Evolutionary conservation across 2,888 invertebrate species (phyloP).

Genomic region (Catocala fraxini): DNA sequence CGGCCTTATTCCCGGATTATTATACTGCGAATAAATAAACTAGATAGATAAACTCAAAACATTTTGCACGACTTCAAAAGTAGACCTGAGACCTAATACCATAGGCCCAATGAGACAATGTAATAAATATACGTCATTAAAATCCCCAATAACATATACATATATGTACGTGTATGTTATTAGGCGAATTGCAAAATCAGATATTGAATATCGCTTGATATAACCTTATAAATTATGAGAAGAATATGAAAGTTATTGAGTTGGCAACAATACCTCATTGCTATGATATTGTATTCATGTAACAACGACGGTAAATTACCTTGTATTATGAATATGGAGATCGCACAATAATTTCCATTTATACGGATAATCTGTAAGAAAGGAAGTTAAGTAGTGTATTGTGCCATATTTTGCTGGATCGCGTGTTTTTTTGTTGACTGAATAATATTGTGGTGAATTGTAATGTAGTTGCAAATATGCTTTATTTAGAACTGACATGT

Average conservation of each 20-base stretch:
- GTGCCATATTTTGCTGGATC: neutral
- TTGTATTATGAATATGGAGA: conserved; percentile 4
- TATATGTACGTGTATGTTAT: neutral
- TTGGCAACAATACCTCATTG: conserved; percentile 26
- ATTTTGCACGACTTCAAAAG: too few relatives aligned
- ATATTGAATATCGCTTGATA: conserved; percentile 40
- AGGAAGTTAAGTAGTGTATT: neutral
- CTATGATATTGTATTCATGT: conserved; percentile 30
- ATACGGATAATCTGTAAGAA: neutral
- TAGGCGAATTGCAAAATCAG: conserved; percentile 16
- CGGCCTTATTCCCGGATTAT: too few relatives aligned
- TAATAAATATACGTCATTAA: conserved; percentile 9
- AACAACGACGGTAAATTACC: conserved; percentile 36
- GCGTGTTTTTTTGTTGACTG: too few relatives aligned
- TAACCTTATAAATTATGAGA: conserved; percentile 40
- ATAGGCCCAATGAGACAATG: neutral
- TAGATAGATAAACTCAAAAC: too few relatives aligned
- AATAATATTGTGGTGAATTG: too few relatives aligned
- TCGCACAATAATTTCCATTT: conserved; percentile 1
- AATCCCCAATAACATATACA: neutral
- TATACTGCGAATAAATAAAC: too few relatives aligned
- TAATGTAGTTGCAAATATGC: too few relatives aligned
- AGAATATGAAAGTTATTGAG: conserved; percentile 33
- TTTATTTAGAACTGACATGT: too few relatives aligned
- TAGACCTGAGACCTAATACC: too few relatives aligned